These are phyloP conservation scores for Penaeus japonicus DNA, from an alignment of 1,140 invertebrate genomes.

Conservation along the genomic window DNA sequence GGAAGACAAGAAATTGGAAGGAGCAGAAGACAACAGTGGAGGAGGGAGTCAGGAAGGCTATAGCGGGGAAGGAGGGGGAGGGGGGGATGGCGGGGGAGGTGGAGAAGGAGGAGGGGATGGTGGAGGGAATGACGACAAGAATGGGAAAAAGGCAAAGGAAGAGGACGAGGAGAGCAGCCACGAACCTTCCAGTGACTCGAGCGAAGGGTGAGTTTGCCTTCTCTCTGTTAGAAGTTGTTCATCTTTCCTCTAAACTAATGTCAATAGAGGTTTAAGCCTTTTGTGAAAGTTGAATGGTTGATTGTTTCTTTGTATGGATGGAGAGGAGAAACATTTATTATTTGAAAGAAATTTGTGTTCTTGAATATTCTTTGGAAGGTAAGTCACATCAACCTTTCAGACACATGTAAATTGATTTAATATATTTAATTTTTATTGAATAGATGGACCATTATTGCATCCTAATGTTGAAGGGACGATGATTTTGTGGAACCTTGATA, in stretches of 20 bases:
- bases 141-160: not conserved
- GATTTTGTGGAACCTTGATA: too few relatives aligned
- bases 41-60: not conserved
- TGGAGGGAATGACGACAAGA: not conserved
- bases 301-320: too few relatives aligned
- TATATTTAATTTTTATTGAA: not conserved
- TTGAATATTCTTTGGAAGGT: too few relatives aligned
- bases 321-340: not conserved
- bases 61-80: not conserved
- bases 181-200: conserved; percentile 38
- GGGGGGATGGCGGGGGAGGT: not conserved
- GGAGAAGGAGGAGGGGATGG: conserved; percentile 11
- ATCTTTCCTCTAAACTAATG: too few relatives aligned
- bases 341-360: not conserved
- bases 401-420: not conserved
- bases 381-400: not conserved
- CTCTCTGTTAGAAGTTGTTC: too few relatives aligned
- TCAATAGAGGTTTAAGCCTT: not conserved
- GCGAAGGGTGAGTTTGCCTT: conserved; percentile 27
- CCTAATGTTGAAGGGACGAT: too few relatives aligned
- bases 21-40: not conserved
- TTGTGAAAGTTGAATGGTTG: too few relatives aligned
- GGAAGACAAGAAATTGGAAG: conserved; percentile 12
- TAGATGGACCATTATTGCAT: too few relatives aligned
- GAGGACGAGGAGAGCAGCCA: conserved; percentile 38